Percentiles rank a stretch among this genome's conserved stretches.
Conservation (phyloP, 2,888 invertebrate species). For the Phortica magna region DNA sequence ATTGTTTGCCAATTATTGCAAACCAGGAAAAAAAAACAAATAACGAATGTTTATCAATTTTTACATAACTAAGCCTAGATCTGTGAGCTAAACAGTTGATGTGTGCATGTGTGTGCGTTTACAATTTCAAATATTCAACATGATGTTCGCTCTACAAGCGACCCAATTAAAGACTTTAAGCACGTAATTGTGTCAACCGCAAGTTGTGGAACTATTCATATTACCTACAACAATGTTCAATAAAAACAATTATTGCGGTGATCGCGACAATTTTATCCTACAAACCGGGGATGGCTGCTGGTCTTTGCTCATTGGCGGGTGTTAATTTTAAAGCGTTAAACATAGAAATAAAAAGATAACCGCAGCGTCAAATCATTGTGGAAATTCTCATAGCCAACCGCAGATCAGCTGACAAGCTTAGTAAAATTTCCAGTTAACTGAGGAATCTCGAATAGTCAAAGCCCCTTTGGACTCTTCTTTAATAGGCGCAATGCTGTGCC, state of each 20-base stretch:
- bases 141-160: not conserved
- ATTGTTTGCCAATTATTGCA: slow-evolving; percentile 15
- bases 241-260: not conserved
- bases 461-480: too few species aligned
- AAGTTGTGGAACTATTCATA: not conserved
- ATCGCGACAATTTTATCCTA: not conserved
- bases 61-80: slow-evolving; percentile 13
- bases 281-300: not conserved
- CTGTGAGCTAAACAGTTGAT: slow-evolving; percentile 5
- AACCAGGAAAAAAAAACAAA: too few species aligned
- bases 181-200: slow-evolving; percentile 45
- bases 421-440: not conserved
- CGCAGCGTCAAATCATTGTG: not conserved
- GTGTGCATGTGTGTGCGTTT: not conserved
- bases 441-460: not conserved
- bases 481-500: too few species aligned
- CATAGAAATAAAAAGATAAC: not conserved
- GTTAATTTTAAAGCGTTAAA: not conserved
- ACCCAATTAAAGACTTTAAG: slow-evolving; percentile 29
- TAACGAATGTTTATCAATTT: not conserved
- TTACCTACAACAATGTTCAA: not conserved
- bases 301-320: not conserved
- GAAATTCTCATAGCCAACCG: slow-evolving; percentile 10
- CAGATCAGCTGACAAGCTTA: not conserved
- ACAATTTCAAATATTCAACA: not conserved